Evolutionary conservation across 1,140 invertebrate genomes (phyloP), one percentile per base, ranked within the genome.

Genomic region (Musca vetustissima): DNA sequence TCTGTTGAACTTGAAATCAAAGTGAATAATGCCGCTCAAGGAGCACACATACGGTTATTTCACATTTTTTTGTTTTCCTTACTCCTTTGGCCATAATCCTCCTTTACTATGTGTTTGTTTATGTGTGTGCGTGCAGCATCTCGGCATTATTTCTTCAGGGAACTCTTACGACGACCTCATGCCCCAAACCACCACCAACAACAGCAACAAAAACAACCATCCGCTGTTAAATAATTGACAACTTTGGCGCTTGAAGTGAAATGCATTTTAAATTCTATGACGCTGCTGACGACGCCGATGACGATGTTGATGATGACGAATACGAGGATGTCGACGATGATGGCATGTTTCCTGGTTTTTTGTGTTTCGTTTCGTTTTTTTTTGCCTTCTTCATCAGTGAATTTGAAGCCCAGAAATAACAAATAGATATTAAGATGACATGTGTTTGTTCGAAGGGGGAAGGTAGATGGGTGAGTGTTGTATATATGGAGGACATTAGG

Each of bases 1-100:
- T 61, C 57, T 61, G 57, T 61, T 61, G 57, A 61, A 61, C 57
- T 61, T 61, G 57, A 61, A 61, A 61, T 61, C 57, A 61, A 61
- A 61, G 57, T 61, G 57, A 61, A 61, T 61, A 61, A 61, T 61
- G 57, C 57, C 57, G 57, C 57, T 61, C 19, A n/a, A 61, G 57
- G 57, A 61, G 57, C 36, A 17, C 57, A 21, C 55, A 59, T 59
- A 28, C 28, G 22, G 21, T 59, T 25, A 32, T 59, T 59, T 25
- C 17, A n/a, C 22, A 22, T 59, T 28, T 28, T 8, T 59, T 11
- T 52, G 48, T 61, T 21, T 32, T 25, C 57, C 36, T 70, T 32
- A 64, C 17, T 52, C 49, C 49, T 43, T 43, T 43, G 36, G 36
- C 36, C 6, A 43, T 11, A 43, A 43, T 43, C 36, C 36, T 43